A percentile compares a stretch with the other conserved stretches of the same genome.
phyloP scores from a whole-genome alignment of 2,888 invertebrate species.

The Biston stratarius region DNA sequence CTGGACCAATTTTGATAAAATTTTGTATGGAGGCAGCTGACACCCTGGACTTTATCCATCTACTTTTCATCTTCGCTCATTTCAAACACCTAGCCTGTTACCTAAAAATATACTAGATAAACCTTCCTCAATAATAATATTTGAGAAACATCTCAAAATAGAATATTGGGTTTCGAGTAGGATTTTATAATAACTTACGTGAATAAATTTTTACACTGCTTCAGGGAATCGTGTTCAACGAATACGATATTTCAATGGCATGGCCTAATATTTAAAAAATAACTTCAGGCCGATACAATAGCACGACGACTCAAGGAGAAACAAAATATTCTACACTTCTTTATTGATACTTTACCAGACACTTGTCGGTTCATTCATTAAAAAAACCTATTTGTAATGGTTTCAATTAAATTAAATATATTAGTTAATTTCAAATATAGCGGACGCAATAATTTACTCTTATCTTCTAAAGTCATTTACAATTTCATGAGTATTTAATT shows the following conservation, averaged over 20 bases:
- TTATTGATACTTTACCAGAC: neutral
- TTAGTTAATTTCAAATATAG: too few species aligned
- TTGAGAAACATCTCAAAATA: neutral
- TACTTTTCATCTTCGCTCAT: too few species aligned
- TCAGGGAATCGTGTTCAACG: neutral
- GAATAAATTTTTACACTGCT: neutral
- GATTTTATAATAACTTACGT: neutral
- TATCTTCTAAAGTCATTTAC: too few species aligned
- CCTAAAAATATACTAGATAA: neutral
- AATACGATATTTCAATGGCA: constrained; percentile 4
- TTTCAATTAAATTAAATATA: too few species aligned
- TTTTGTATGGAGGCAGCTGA: too few species aligned
- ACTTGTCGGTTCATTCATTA: neutral
- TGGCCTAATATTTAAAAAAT: constrained; percentile 6
- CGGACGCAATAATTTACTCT: too few species aligned
- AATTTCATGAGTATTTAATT: too few species aligned
- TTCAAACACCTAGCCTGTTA: neutral
- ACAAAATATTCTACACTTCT: neutral
- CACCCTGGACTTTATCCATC: too few species aligned
- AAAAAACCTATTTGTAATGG: too few species aligned
- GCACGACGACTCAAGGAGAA: neutral
- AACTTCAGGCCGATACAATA: neutral
- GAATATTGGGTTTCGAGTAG: neutral
- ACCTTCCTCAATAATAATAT: neutral
- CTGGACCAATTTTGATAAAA: too few species aligned